phyloP scores from a whole-genome alignment of 2,797 vertebrate genomes.

The Sarcoramphus papa region DNA sequence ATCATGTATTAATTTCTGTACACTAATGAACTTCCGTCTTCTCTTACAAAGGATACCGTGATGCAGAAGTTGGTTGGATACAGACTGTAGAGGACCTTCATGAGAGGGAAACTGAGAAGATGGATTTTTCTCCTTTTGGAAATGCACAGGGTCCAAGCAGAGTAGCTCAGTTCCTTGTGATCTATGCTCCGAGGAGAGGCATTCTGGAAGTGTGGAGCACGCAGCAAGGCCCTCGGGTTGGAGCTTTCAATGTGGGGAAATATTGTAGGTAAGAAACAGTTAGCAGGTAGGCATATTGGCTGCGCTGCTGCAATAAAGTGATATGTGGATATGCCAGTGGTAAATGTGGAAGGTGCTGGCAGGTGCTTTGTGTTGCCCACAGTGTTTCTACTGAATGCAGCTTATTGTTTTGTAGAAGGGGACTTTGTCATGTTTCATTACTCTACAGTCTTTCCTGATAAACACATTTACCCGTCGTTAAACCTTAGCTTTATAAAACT shows the following conservation, averaged over 20 bases:
- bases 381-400: background rate
- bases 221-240: conserved; percentile 92
- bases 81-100: conserved; percentile 89
- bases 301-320: background rate
- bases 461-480: background rate
- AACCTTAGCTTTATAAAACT: background rate
- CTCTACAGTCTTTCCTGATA: background rate
- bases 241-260: conserved; percentile 95
- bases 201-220: conserved; percentile 97
- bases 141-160: conserved; percentile 84
- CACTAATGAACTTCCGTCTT: background rate
- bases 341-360: background rate
- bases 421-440: background rate
- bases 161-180: conserved; percentile 92
- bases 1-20: background rate
- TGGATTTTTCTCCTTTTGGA: conserved; percentile 74
- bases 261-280: conserved; percentile 84
- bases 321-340: background rate
- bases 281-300: background rate
- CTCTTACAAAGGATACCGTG: conserved; percentile 85
- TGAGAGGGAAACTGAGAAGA: conserved; percentile 81
- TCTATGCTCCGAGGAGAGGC: conserved; percentile 92
- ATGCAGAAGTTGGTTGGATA: conserved; percentile 96
- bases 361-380: background rate
- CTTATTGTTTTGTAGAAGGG: background rate